Evolutionary conservation across 2,888 invertebrate genomes (phyloP).

Genomic region (Sclerodermus sp.): DNA sequence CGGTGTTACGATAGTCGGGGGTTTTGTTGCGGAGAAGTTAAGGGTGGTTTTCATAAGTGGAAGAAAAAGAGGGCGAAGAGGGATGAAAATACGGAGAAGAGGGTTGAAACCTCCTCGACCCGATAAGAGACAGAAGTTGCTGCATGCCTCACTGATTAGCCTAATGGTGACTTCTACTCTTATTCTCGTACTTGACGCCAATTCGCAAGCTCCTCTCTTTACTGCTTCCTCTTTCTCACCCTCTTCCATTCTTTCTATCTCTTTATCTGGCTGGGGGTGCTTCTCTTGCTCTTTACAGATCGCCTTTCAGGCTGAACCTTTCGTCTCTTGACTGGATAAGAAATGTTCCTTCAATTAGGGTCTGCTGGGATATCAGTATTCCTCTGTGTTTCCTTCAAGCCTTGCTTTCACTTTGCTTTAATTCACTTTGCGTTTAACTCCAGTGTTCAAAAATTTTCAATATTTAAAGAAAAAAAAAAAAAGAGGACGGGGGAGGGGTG

Average conservation of each 20-base stretch:
- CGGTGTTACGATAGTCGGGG: not conserved
- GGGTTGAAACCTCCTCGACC: constrained; percentile 48
- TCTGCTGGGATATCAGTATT: constrained; percentile 41
- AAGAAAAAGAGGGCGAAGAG: not conserved
- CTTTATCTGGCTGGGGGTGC: constrained; percentile 15
- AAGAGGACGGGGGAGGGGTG: too few relatives aligned
- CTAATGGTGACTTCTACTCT: constrained; percentile 54
- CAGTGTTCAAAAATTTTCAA: too few relatives aligned
- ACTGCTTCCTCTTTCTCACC: constrained; percentile 20
- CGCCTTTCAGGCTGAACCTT: constrained; percentile 23
- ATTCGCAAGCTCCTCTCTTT: constrained; percentile 42
- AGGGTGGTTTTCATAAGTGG: not conserved
- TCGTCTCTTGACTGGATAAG: constrained; percentile 43
- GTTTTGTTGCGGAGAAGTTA: constrained; percentile 9
- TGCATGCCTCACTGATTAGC: constrained; percentile 53
- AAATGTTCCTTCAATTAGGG: constrained; percentile 49
- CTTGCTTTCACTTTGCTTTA: not conserved
- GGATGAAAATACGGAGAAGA: constrained; percentile 35
- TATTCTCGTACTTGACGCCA: constrained; percentile 53
- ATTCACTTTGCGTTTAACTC: too few relatives aligned
- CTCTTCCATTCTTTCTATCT: constrained; percentile 16
- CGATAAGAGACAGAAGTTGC: constrained; percentile 38
- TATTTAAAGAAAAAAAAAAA: too few relatives aligned
- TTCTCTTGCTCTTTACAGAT: constrained; percentile 22
- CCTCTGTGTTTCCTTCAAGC: constrained; percentile 7